Base-by-base conservation (phyloP, 2,113 vertebrate genomes). In the Mustelus asterias region DNA sequence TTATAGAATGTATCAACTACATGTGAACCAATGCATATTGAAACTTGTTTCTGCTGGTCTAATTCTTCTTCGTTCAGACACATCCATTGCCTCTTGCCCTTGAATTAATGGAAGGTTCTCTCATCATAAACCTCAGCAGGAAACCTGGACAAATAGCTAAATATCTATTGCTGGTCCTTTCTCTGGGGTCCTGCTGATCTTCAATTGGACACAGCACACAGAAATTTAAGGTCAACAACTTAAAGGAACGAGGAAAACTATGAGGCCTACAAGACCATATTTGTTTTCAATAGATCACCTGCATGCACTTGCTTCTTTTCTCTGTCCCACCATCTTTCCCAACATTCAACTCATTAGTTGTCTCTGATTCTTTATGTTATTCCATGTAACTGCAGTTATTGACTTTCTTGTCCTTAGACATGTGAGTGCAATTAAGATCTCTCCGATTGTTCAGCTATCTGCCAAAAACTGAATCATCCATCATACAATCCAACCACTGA, bases 401-500 rank as follows among this genome's bases (percentile, higher is more conserved):
- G 44, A 67, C 60, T 65, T 37, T 67, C 33, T 67, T 94, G 7
- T 94, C 29, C n/a, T 94, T 94, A 22, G 63, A 33, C 63, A 67
- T 41, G 20, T 94, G 90, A 41, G 60, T 93, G 33, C 37, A 94
- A 94, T 67, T n/a, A 94, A 41, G 1, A n/a, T 37, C 90, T 67
- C 63, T 67, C 18, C n/a, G 6, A 22, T 67, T 94, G 90, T 41
- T 63, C 90, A 41, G 60, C 90, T 7, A 67, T 94, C 44, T 67
- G 88, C 54, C 54, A 90, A 94, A 94, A 94, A 41, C 86, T 67
- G 63, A 65, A 94, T 67, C 60, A 94, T 67, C 90, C 0, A 67
- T 67, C 60, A 67, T 41, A 65, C 90, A 67, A 22, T 41, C 60
- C 58, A 67, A 48, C 5, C 63, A 94, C 16, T 65, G 58, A 93